Evolutionary conservation across 1,140 invertebrate species (phyloP).

Genomic region (Brachionus rubens): DNA sequence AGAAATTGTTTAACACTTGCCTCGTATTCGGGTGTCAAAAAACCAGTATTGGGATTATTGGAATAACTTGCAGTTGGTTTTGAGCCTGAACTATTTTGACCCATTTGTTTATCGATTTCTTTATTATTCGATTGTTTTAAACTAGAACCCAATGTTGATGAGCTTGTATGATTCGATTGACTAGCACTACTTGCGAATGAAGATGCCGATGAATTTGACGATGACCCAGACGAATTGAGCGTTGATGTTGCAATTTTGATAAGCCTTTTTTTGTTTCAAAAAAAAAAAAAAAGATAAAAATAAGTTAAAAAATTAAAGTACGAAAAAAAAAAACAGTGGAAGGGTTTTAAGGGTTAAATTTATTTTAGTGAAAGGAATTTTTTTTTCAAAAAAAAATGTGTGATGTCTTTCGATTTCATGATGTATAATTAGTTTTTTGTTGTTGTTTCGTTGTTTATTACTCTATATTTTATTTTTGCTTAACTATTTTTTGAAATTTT

Average conservation of each 20-base stretch:
- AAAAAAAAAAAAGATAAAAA: background rate
- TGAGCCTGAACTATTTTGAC: background rate
- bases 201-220: conserved; percentile 12
- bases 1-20: conserved; percentile 41
- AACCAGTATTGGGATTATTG: conserved; percentile 15
- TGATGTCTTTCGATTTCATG: too few species aligned
- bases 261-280: conserved; percentile 1
- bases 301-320: background rate
- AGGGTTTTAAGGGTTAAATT: too few species aligned
- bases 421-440: too few species aligned
- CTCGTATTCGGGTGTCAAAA: conserved; percentile 35
- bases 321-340: too few species aligned
- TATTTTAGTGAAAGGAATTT: too few species aligned
- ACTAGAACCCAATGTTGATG: background rate
- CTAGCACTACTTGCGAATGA: background rate
- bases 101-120: conserved; percentile 18
- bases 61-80: background rate
- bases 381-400: too few species aligned
- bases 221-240: background rate
- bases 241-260: conserved; percentile 41
- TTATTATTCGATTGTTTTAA: background rate
- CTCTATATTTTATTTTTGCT: too few species aligned
- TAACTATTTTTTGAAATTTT: too few species aligned
- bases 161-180: background rate
- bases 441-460: too few species aligned